Percentiles rank a stretch among this genome's conserved stretches.
phyloP scores from a whole-genome alignment of 2,888 invertebrate species.

The Plusia festucae region DNA sequence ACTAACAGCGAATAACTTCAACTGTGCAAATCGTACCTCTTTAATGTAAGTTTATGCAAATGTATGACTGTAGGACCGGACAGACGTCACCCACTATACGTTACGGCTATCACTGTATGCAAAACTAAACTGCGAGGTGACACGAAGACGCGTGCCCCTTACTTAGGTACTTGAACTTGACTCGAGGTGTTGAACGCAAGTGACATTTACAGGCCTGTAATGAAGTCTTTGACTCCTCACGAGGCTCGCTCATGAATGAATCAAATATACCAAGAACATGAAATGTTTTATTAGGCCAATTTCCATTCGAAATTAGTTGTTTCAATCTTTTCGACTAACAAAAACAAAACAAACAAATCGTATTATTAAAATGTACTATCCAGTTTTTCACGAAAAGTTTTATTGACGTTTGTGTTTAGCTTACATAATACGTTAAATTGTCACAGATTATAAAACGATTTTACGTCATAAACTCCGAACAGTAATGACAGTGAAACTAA shows the following conservation, averaged over 20 bases:
- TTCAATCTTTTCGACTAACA: not conserved
- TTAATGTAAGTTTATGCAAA: conserved; percentile 75
- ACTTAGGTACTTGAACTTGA: conserved; percentile 84
- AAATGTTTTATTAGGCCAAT: conserved; percentile 44
- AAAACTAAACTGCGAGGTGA: conserved; percentile 66
- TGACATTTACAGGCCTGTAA: conserved; percentile 52
- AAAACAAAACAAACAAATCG: not conserved
- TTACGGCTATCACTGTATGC: conserved; percentile 56
- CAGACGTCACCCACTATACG: conserved; percentile 70
- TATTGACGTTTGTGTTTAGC: not conserved
- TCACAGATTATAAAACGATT: not conserved
- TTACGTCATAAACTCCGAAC: conserved; percentile 17
- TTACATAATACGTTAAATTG: not conserved
- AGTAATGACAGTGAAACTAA: conserved; percentile 11
- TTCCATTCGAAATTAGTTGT: conserved; percentile 25
- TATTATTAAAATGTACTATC: not conserved
- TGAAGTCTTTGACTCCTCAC: conserved; percentile 46
- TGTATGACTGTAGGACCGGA: conserved; percentile 66
- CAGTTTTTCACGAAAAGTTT: not conserved
- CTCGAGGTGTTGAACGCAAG: conserved; percentile 66
- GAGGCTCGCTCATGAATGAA: conserved; percentile 9
- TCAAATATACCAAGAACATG: conserved; percentile 24
- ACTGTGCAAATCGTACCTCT: conserved; percentile 65
- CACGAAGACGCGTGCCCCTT: conserved; percentile 68
- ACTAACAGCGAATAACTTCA: conserved; percentile 30